Percentiles rank a stretch among this genome's conserved stretches.
These are phyloP conservation scores for Lordiphosa collinella DNA, from an alignment of 1,140 invertebrate genomes.

Conservation along the genomic window DNA sequence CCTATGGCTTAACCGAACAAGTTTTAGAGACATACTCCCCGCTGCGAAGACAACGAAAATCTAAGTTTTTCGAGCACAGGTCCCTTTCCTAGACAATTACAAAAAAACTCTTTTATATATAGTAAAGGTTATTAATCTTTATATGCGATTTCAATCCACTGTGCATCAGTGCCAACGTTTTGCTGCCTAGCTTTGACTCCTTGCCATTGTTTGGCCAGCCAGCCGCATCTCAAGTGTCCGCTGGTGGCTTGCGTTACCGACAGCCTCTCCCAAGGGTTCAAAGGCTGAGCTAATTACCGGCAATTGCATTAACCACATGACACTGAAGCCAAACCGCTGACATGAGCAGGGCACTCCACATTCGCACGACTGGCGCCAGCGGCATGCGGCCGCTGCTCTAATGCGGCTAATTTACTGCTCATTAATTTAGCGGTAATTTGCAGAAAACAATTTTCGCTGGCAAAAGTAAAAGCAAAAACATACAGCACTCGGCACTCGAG, in stretches of 20 bases:
- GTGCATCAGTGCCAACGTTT: constrained; percentile 10
- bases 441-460: constrained; percentile 60
- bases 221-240: constrained; percentile 14
- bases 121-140: no score
- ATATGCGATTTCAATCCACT: constrained; percentile 13
- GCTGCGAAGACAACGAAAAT: no score
- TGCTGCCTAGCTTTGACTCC: background rate
- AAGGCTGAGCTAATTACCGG: constrained; percentile 35
- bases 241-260: constrained; percentile 1
- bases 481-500: constrained; percentile 7
- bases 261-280: constrained; percentile 20
- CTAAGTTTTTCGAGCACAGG: no score
- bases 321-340: constrained; percentile 14
- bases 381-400: constrained; percentile 43
- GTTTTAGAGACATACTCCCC: no score
- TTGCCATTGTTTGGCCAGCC: constrained; percentile 16
- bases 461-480: constrained; percentile 69
- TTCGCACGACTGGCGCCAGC: constrained; percentile 6
- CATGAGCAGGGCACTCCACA: constrained; percentile 5
- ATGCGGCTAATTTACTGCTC: constrained; percentile 74
- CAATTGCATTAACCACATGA: constrained; percentile 30
- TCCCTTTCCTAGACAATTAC: no score
- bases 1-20: no score
- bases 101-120: no score
- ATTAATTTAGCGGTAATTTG: constrained; percentile 71